A percentile compares a stretch with the other conserved stretches of the same genome.
Evolutionary conservation across 2,888 invertebrate species (phyloP).

Genomic region (Drosophila mimica): DNA sequence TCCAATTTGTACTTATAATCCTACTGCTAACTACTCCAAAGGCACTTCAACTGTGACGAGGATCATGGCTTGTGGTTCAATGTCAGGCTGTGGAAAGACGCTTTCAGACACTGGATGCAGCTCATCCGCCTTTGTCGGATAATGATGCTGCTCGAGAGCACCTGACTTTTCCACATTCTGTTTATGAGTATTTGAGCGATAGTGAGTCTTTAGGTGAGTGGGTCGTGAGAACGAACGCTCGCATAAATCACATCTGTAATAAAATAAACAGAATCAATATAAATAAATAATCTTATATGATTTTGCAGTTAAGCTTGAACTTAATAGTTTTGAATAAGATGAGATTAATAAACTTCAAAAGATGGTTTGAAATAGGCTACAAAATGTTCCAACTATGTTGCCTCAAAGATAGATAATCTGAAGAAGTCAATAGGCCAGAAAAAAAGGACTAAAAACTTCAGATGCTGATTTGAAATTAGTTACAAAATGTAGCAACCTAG

Average conservation of each 20-base stretch:
- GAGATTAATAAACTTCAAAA: neutral
- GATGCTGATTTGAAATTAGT: neutral
- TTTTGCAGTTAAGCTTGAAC: neutral
- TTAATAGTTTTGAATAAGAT: neutral
- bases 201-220: constrained; percentile 83
- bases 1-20: constrained; percentile 2
- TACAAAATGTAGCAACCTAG: neutral
- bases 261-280: neutral
- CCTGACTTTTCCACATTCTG: constrained; percentile 72
- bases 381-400: neutral
- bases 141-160: constrained; percentile 1
- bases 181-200: constrained; percentile 82
- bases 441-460: neutral
- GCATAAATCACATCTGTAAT: constrained; percentile 78
- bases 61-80: constrained; percentile 4
- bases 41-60: constrained; percentile 16
- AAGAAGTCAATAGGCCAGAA: no score
- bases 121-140: neutral
- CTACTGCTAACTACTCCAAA: constrained; percentile 4
- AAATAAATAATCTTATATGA: neutral
- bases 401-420: neutral
- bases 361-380: neutral
- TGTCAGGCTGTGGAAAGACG: constrained; percentile 1
- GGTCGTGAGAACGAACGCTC: constrained; percentile 83
- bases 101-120: neutral